Base-by-base conservation (phyloP, 1,140 invertebrate genomes). In the Zaprionus africanus region DNA sequence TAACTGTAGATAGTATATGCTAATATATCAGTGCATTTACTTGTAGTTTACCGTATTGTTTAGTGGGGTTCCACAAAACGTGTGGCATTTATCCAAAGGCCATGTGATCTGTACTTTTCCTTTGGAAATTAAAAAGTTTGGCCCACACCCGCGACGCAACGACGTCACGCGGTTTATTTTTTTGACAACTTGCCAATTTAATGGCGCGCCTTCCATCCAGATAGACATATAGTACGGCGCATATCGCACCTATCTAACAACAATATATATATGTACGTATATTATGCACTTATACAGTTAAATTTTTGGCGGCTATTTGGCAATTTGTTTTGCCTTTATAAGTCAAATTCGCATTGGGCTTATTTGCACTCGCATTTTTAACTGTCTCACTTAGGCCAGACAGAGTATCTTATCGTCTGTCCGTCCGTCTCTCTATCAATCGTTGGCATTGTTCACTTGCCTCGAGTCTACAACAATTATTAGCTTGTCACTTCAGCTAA, bases 401-500 rank as follows among this genome's bases (percentile, higher is more conserved):
- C 24, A 24, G 26, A 53, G 49, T 26, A 26, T 24, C 19, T 59
- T 19, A 13, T 9, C 24, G 51, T 43, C 43, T 61, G 19, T 60
- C n/a, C 17, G 28, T 36, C 28, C 24, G 31, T 61, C 58, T 54
- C n/a, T 79, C 26, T 81, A 57, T 76, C 63, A 63, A 63, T 59
- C 49, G 77, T 31, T 90, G 85, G 41, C 81, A 80, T 80, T 90
- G 83, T 76, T 76, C 62, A 62, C 22, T 81, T 17, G 78, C 78
- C 84, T 90, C 46, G 46, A 46, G 41, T 87, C 78, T 34, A 87
- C 57, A 31, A 71, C 81, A 81, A 90, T 90, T 84, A 88, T 79
- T 88, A 72, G 70, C 84, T 88, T 85, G 54, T 57, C 68, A 72
- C 36, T 66, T 26, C 13, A 7, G 28, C 46, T 12, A 51, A 65